Base-by-base conservation (phyloP, 2,888 invertebrate species). In the Drosophila tripunctata region DNA sequence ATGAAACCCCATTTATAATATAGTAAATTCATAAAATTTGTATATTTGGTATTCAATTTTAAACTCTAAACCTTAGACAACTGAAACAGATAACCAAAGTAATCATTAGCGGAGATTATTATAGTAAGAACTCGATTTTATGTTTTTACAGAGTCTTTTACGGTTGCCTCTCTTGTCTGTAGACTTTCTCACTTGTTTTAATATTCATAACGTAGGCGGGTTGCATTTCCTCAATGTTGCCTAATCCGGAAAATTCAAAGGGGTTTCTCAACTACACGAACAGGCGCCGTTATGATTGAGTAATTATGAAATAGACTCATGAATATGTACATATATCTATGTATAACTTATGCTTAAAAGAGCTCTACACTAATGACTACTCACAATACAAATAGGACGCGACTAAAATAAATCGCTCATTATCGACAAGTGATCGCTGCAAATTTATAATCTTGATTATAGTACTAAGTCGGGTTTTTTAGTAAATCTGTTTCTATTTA, bases 171-270 rank as follows among this genome's bases (percentile, higher is more conserved):
- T n/a, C n/a, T n/a, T n/a, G n/a, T n/a, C n/a, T n/a, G n/a, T n/a
- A n/a, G n/a, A n/a, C n/a, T n/a, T n/a, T n/a, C n/a, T n/a, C n/a
- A n/a, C n/a, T n/a, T n/a, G n/a, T n/a, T n/a, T n/a, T n/a, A n/a
- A n/a, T n/a, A n/a, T n/a, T n/a, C n/a, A 75, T 82, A 79, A 67
- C 45, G 77, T 78, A 58, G 77, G 83, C 65, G 83, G 48, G 44
- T 45, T 44, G 61, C 61, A 78, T 70, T 77, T 77, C 77, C 77
- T 77, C 51, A 38, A 77, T 56, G 61, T 71, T 74, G 69, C 78
- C 33, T 43, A 74, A 74, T 63, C 78, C 75, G 75, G 78, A 78
- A 78, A 78, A 65, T 48, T 62, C 14, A 21, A 52, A 38, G 60
- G 43, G 47, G 45, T 38, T 30, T 45, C 44, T 21, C 19, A 43